These are phyloP conservation scores for Anthoscopus minutus DNA, from an alignment of 2,113 vertebrate genomes.

Conservation along the genomic window DNA sequence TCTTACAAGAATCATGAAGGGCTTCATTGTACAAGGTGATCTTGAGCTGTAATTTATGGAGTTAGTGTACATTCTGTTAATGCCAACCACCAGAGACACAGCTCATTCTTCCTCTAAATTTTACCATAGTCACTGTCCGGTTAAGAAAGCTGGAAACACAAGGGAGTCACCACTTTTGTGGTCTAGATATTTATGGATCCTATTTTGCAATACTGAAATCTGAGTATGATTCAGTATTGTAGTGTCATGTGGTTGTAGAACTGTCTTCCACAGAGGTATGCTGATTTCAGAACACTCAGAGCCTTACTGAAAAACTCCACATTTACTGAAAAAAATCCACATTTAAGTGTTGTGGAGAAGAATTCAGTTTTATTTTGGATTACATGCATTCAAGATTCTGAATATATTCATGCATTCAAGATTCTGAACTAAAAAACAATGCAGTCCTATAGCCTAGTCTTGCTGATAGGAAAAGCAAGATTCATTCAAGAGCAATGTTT, in stretches of 20 bases:
- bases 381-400: too few species aligned
- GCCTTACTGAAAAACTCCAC: not conserved
- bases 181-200: not conserved
- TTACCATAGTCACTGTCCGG: not conserved
- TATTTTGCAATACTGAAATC: conserved; percentile 9
- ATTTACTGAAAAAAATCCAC: too few species aligned
- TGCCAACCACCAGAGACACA: not conserved
- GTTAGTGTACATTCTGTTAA: not conserved
- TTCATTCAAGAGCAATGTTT: not conserved
- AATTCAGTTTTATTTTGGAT: not conserved
- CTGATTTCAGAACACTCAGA: not conserved
- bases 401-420: not conserved
- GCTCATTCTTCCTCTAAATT: not conserved
- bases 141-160: not conserved
- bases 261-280: not conserved
- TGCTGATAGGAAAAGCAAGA: not conserved
- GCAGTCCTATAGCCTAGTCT: not conserved
- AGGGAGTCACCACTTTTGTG: not conserved
- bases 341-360: not conserved
- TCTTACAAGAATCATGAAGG: not conserved
- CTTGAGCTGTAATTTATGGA: not conserved
- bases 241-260: not conserved
- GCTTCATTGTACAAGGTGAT: not conserved
- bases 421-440: not conserved
- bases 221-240: not conserved